Evolutionary conservation across 2,113 vertebrate genomes (phyloP).

Genomic region (Pterocles orientalis): DNA sequence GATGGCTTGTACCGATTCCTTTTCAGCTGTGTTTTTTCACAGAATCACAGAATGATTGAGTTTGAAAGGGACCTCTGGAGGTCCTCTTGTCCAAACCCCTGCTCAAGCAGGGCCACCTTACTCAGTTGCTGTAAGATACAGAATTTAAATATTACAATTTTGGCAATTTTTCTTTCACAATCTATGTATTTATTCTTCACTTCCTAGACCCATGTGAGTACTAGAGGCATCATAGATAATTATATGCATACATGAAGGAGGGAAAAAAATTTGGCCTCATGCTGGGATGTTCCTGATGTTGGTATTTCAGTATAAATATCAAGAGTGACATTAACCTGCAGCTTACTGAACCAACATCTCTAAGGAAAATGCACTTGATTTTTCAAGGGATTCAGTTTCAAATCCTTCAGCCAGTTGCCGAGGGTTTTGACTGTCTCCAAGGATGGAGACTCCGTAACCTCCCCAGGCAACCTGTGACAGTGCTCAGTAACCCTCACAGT

Average conservation of each 20-base stretch:
- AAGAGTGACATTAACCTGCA: too few relatives aligned
- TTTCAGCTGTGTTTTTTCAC: too few relatives aligned
- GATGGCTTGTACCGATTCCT: too few relatives aligned
- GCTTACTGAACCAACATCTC: too few relatives aligned
- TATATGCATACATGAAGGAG: background rate
- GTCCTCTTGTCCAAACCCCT: too few relatives aligned
- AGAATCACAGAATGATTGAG: too few relatives aligned
- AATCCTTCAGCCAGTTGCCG: background rate
- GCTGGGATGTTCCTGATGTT: too few relatives aligned
- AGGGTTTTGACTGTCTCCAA: background rate
- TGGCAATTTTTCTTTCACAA: background rate
- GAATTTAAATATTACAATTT: background rate
- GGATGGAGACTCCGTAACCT: background rate
- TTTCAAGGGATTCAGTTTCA: too few relatives aligned
- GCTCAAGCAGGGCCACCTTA: background rate
- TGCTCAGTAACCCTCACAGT: background rate
- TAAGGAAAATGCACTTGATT: too few relatives aligned
- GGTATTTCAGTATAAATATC: too few relatives aligned
- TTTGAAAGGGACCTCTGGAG: too few relatives aligned
- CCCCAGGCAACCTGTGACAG: background rate
- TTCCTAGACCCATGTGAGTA: background rate
- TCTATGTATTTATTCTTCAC: background rate
- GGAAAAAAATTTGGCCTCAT: too few relatives aligned
- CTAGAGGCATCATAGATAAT: background rate
- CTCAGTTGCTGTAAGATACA: background rate